Conservation (phyloP, 2,113 vertebrate genomes). For the Furnarius figulus region DNA sequence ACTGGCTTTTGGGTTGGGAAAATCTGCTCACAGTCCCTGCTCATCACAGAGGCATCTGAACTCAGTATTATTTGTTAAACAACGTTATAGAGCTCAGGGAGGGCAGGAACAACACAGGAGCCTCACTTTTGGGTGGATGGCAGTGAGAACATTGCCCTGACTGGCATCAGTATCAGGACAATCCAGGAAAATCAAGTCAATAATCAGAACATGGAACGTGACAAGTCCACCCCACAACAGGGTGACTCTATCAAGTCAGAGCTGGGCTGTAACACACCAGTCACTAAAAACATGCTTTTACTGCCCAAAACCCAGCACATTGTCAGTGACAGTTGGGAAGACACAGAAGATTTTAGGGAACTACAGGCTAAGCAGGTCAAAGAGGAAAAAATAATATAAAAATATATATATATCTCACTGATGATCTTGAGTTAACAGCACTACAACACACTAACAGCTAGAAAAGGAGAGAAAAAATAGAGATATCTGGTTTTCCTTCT, state of each 20-base stretch:
- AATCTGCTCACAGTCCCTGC: neutral
- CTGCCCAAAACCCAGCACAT: neutral
- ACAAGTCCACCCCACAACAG: neutral
- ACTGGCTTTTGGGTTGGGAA: neutral
- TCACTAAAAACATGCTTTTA: neutral
- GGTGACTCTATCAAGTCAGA: rapidly evolving
- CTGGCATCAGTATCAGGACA: neutral
- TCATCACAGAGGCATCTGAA: neutral
- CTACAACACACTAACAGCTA: neutral
- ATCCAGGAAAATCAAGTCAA: neutral
- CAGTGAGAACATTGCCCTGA: neutral
- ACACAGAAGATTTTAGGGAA: neutral
- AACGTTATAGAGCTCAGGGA: neutral
- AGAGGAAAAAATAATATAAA: neutral
- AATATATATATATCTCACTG: rapidly evolving
- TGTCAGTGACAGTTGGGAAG: neutral
- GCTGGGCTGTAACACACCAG: rapidly evolving
- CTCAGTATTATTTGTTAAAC: neutral
- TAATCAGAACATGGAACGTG: neutral
- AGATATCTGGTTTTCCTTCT: too few relatives aligned
- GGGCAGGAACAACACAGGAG: neutral
- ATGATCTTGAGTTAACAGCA: neutral
- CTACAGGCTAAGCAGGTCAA: neutral
- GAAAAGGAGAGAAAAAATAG: neutral
- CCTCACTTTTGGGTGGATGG: rapidly evolving